Base-by-base conservation (phyloP, 2,888 invertebrate species). In the Leuctra nigra region DNA sequence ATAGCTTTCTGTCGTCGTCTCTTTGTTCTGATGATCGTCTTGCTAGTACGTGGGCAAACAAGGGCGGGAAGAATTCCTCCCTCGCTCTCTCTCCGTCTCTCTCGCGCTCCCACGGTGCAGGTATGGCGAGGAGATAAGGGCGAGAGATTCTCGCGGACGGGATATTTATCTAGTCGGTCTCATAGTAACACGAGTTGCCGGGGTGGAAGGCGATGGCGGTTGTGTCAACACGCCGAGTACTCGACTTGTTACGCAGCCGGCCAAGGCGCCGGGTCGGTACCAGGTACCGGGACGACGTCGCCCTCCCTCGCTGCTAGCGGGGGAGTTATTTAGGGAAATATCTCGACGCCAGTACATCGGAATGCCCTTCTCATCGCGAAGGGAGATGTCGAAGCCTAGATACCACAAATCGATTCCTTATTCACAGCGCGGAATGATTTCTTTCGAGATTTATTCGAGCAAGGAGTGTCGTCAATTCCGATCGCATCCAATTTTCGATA, bases 401-500 rank as follows among this genome's bases (percentile, higher is more conserved):
- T 47, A 25, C 47, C 47, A 47, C 47, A 47, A 35, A 50, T 50
- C 50, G 50, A 50, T 50, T 33, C 35, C 50, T 33, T 50, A 29
- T 50, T 22, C 33, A 33, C 50, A 35, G 35, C 22, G 33, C 35
- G 50, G 50, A 50, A 50, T 50, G 50, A 50, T 50, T 50, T 50
- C 50, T 50, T 50, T 50, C 35, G 23, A 50, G 50, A 50, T 50
- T 50, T 50, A 50, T 50, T 50, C 50, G 35, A 33, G 33, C 50
- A 50, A 33, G 50, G 20, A 33, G 16, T n/a, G 22, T 35, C 9
- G 33, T 35, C 33, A 50, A 50, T 50, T 50, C 50, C 50, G 20
- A 50, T 50, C 50, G 29, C 50, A 35, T 50, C 50, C 50, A 50
- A 35, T 50, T 50, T 50, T 50, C 33, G 33, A 20, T 35, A 22